Evolutionary conservation across 2,113 vertebrate species (phyloP).

Genomic region (Propithecus coquereli): DNA sequence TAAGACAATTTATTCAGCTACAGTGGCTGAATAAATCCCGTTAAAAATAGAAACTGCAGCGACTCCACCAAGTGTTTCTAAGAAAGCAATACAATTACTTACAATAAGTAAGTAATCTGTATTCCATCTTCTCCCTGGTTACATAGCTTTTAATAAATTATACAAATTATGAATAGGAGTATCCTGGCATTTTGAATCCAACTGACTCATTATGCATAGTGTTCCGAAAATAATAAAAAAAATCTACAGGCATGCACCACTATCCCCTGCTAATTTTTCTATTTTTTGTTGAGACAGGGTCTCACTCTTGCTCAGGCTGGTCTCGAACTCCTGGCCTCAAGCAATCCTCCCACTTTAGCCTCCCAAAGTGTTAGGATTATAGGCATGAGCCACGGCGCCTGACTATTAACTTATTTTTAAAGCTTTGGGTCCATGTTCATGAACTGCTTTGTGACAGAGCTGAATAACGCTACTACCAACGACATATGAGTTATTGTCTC

Average conservation of each 20-base stretch:
- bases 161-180: background rate
- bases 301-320: too few relatives aligned
- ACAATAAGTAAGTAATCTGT: background rate
- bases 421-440: background rate
- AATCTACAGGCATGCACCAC: background rate
- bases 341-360: too few relatives aligned
- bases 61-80: slow-evolving; percentile 86
- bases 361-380: too few relatives aligned
- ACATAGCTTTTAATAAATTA: background rate
- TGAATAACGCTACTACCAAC: background rate
- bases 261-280: too few relatives aligned
- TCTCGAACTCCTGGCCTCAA: too few relatives aligned
- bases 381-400: too few relatives aligned
- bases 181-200: background rate
- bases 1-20: slow-evolving; percentile 72
- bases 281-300: too few relatives aligned
- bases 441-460: background rate
- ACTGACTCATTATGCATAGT: background rate
- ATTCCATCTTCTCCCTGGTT: background rate
- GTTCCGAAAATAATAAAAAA: background rate
- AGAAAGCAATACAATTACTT: slow-evolving; percentile 89
- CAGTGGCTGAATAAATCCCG: slow-evolving; percentile 90
- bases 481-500: background rate
- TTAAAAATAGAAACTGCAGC: slow-evolving; percentile 83
- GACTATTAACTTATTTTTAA: background rate